Evolutionary conservation across 2,113 vertebrate genomes (phyloP).

Genomic region (Eira barbara): DNA sequence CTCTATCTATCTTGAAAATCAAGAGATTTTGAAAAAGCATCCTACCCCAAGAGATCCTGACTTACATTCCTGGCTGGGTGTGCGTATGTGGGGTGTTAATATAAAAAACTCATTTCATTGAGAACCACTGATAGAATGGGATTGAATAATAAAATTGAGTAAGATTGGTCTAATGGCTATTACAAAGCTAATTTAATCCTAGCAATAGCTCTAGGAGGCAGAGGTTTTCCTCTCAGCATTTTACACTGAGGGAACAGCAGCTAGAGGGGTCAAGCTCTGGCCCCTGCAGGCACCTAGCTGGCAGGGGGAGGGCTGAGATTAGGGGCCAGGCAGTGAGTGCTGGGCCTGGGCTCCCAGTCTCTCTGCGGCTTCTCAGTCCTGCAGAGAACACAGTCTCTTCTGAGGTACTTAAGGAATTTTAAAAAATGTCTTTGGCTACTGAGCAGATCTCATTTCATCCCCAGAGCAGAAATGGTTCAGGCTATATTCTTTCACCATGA

Average conservation of each 20-base stretch:
- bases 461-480: not conserved
- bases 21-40: not conserved
- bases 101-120: not conserved
- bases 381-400: not conserved
- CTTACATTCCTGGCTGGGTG: not conserved
- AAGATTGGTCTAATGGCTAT: not conserved
- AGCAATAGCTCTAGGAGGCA: not conserved
- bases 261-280: not conserved
- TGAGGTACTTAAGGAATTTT: not conserved
- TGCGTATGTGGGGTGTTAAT: not conserved
- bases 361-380: accelerated
- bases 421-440: not conserved
- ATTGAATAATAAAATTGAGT: conserved; percentile 6
- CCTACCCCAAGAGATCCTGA: not conserved
- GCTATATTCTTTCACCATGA: not conserved
- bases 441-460: not conserved
- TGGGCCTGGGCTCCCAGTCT: accelerated
- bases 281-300: accelerated
- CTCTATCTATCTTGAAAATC: not conserved
- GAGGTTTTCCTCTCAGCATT: not conserved
- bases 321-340: accelerated
- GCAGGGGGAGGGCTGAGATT: not conserved
- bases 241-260: not conserved
- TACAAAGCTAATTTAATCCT: not conserved
- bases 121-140: not conserved